phyloP scores from a whole-genome alignment of 2,888 invertebrate genomes.

The Podabrus alpinus region DNA sequence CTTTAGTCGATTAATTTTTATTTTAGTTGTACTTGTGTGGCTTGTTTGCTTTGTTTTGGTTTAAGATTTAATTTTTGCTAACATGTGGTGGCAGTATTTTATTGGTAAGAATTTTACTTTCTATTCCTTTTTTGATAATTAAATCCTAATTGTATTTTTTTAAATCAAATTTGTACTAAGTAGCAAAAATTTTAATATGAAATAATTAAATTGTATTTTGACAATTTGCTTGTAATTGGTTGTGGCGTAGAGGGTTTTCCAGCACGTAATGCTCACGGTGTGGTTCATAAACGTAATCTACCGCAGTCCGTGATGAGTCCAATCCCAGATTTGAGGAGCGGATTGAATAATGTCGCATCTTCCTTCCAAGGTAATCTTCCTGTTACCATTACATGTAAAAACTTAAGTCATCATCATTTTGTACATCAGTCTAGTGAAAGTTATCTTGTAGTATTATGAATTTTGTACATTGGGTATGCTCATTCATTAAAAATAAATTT shows the following conservation, averaged over 20 bases:
- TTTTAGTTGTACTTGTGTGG: slow-evolving; percentile 34
- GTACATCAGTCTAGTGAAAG: not conserved
- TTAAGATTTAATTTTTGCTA: slow-evolving; percentile 36
- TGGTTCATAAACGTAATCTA: slow-evolving; percentile 82
- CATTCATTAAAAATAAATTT: not conserved
- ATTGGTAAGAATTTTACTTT: slow-evolving; percentile 42
- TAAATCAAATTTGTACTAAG: not conserved
- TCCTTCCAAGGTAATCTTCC: slow-evolving; percentile 58
- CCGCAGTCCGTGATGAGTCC: slow-evolving; percentile 81
- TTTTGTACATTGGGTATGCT: not conserved
- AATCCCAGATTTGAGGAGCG: slow-evolving; percentile 86
- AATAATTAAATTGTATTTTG: slow-evolving; percentile 18
- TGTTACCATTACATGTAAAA: not conserved
- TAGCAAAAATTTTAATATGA: not conserved
- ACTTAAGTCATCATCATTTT: not conserved
- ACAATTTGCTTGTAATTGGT: slow-evolving; percentile 32
- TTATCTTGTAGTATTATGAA: not conserved
- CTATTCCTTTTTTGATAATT: not conserved
- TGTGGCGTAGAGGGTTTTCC: slow-evolving; percentile 60
- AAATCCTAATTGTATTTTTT: not conserved
- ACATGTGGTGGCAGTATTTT: slow-evolving; percentile 50
- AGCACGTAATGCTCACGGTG: slow-evolving; percentile 80
- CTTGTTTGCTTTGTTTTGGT: slow-evolving; percentile 35
- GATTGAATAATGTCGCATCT: slow-evolving; percentile 60
- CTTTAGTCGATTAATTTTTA: slow-evolving; percentile 31